These are phyloP conservation scores for Onychostoma macrolepis DNA, from an alignment of 2,113 vertebrate genomes.

Conservation along the genomic window DNA sequence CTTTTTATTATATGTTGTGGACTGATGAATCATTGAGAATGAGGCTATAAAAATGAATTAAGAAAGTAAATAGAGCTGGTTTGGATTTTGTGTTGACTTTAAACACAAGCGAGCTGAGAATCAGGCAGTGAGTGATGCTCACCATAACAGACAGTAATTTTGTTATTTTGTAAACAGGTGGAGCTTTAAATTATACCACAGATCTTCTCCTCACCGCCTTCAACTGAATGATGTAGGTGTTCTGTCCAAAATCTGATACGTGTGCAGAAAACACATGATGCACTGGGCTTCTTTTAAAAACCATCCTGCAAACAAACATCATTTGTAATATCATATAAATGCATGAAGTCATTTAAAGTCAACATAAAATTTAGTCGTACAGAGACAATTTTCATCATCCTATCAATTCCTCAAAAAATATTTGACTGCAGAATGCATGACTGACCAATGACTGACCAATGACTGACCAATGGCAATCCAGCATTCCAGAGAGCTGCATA, in stretches of 20 bases:
- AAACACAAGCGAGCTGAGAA: neutral
- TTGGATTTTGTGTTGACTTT: neutral
- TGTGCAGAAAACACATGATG: neutral
- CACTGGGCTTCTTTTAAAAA: neutral
- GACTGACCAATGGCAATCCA: too few species aligned
- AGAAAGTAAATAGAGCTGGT: neutral
- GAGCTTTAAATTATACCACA: constrained; percentile 13
- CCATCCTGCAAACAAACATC: neutral
- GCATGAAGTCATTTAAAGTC: neutral
- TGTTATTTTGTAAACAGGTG: constrained; percentile 34
- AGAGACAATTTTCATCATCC: neutral
- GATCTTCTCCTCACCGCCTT: neutral
- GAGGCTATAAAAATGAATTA: neutral
- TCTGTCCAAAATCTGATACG: neutral
- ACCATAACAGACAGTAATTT: constrained; percentile 39
- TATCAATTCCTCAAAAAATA: neutral
- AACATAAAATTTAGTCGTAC: neutral
- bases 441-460: too few species aligned
- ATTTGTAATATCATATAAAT: neutral
- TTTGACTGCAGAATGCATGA: neutral
- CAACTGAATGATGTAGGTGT: neutral
- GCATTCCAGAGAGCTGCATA: too few species aligned
- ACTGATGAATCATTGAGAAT: neutral
- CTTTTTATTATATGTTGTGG: neutral
- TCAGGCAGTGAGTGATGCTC: constrained; percentile 16